Evolutionary conservation across 2,113 vertebrate species (phyloP).

Genomic region (Ailuropoda melanoleuca): DNA sequence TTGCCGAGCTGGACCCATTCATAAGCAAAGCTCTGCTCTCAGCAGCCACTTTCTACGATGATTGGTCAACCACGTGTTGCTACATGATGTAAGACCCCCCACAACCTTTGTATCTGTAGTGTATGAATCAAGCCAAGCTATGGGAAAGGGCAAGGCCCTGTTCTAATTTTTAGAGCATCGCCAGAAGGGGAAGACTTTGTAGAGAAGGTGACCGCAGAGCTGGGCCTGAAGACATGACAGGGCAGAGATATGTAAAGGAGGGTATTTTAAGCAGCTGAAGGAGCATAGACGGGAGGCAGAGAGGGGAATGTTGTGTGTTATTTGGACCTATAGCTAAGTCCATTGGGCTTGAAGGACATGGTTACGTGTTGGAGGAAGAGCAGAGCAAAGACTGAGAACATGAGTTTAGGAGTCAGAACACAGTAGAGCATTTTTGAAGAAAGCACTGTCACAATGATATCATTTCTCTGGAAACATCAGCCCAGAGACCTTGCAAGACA

Average conservation of each 20-base stretch:
- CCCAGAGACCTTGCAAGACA: neutral
- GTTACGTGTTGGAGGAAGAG: neutral
- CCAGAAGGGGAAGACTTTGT: neutral
- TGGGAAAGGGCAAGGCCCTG: neutral
- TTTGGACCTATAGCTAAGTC: neutral
- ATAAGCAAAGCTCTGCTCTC: neutral
- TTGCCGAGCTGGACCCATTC: neutral
- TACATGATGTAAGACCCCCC: neutral
- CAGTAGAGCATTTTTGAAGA: neutral
- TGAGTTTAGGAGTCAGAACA: neutral
- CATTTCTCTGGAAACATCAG: neutral
- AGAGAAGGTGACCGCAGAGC: neutral
- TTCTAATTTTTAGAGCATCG: neutral
- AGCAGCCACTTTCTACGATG: neutral
- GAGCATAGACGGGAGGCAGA: neutral
- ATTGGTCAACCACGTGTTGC: neutral
- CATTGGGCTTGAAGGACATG: neutral
- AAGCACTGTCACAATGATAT: neutral
- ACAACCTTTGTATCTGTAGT: neutral
- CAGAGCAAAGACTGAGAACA: neutral
- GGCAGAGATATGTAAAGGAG: neutral
- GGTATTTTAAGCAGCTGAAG: neutral
- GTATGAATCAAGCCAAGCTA: neutral
- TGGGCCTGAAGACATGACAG: neutral
- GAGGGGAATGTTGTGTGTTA: neutral